Evolutionary conservation across 1,140 invertebrate species (phyloP).

Genomic region (Atta texana): DNA sequence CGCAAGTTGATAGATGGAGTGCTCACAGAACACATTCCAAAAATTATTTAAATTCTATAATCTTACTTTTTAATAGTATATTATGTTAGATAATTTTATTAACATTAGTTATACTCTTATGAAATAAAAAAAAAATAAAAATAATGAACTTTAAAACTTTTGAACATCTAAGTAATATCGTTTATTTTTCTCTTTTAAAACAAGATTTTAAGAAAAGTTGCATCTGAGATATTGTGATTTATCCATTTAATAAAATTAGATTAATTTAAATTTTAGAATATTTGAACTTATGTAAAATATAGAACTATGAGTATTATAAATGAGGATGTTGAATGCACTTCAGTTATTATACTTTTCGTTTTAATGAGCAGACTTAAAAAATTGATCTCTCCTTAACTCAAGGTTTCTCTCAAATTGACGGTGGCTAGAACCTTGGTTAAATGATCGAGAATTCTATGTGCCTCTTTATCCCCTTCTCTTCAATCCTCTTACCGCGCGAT

Average conservation of each 20-base stretch:
- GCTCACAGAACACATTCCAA: too few relatives aligned
- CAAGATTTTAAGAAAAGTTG: too few relatives aligned
- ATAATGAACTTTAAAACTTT: too few relatives aligned
- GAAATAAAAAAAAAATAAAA: too few relatives aligned
- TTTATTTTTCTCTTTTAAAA: too few relatives aligned
- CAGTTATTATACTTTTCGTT: background rate
- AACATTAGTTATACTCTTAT: too few relatives aligned
- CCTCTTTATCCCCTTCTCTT: background rate
- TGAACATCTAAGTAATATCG: too few relatives aligned
- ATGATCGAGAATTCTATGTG: slow-evolving; percentile 40
- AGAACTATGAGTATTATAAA: background rate
- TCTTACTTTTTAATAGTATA: too few relatives aligned
- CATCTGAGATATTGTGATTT: too few relatives aligned
- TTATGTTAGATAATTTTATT: too few relatives aligned
- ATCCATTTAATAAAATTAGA: background rate
- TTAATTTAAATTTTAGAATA: background rate
- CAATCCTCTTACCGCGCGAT: slow-evolving; percentile 45
- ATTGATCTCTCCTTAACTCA: slow-evolving; percentile 26
- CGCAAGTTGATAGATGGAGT: too few relatives aligned
- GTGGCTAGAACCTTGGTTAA: slow-evolving; percentile 18
- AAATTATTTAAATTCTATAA: too few relatives aligned
- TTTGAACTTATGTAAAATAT: background rate
- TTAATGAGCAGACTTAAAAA: slow-evolving; percentile 19
- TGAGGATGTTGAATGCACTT: background rate
- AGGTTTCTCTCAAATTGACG: slow-evolving; percentile 22